Evolutionary conservation across 2,888 invertebrate genomes (phyloP), one percentile per base, ranked within the genome.

Genomic region (Xestia c-nigrum): DNA sequence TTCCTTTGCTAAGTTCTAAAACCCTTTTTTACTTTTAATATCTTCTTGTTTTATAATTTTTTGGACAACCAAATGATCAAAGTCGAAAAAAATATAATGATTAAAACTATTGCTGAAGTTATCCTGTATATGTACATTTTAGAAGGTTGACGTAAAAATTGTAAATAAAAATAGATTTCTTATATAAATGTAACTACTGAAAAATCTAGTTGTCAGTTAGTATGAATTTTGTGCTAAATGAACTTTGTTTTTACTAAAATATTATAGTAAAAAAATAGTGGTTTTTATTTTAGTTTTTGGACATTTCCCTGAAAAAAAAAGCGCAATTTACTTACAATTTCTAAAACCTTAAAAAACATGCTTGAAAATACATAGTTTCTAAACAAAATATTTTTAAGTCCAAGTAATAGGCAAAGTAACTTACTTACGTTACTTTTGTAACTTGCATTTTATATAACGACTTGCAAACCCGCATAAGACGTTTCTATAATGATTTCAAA

Each of bases 91-190:
- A 74, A n/a, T 68, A 76, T 61, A 67, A 67, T 70, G 14, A 79
- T 52, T 66, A 72, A 63, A 74, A 71, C 43, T 74, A 70, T 73
- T 81, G 72, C 74, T 74, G 70, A 50, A 81, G 65, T 43, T 65
- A 78, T 72, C 81, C 78, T 80, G 81, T 84, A 79, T 63, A 77
- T 90, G 90, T 90, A 90, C 82, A 90, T 88, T 88, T 79, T 87
- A 87, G 87, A 82, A 79, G 40, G 81, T 86, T 82, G 80, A 88
- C 81, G 65, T 85, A 82, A 73, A 77, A 80, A 86, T 78, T 91
- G 91, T 91, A 91, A 91, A 91, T 91, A 92, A 90, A 87, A 75
- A 88, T 92, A 92, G 92, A 90, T 91, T 90, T 92, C 90, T 80
- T 87, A 87, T 88, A 83, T 87, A 88, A 83, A 85, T 87, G 81